A percentile compares a stretch with the other conserved stretches of the same genome.
phyloP scores from a whole-genome alignment of 2,888 invertebrate species.

The Drosophila suboccidentalis region DNA sequence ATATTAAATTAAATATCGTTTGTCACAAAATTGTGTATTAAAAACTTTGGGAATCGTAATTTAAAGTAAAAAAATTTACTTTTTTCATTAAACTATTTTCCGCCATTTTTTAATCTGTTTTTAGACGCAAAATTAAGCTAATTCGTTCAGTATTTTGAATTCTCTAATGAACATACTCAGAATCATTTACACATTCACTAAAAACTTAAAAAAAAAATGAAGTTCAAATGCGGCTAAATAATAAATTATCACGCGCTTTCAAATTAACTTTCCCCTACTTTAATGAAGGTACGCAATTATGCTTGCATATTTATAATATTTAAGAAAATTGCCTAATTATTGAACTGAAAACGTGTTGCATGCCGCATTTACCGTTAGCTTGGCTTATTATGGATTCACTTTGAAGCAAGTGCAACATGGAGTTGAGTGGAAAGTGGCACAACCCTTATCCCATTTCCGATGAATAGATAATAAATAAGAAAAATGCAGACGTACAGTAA shows the following conservation, averaged over 20 bases:
- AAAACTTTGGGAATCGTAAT: no score
- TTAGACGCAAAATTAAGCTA: neutral
- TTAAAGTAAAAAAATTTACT: neutral
- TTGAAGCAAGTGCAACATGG: slow-evolving; percentile 21
- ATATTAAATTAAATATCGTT: no score
- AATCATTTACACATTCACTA: slow-evolving; percentile 1
- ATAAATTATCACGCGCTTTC: slow-evolving; percentile 15
- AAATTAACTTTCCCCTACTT: slow-evolving; percentile 1
- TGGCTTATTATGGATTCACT: slow-evolving; percentile 40
- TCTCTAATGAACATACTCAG: neutral
- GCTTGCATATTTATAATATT: slow-evolving; percentile 10
- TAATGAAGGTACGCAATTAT: slow-evolving; percentile 7
- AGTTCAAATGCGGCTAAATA: neutral
- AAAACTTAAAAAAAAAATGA: neutral
- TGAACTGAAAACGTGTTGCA: slow-evolving; percentile 19
- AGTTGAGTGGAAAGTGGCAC: slow-evolving; percentile 16
- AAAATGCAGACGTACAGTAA: slow-evolving; percentile 49
- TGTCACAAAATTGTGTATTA: no score
- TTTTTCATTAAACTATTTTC: neutral
- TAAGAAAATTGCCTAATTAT: slow-evolving; percentile 20
- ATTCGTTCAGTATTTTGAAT: neutral
- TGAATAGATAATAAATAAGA: slow-evolving; percentile 72
- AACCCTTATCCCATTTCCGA: slow-evolving; percentile 53
- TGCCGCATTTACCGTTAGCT: slow-evolving; percentile 31
- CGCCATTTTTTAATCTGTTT: neutral